Conservation (phyloP, 2,888 invertebrate species). For the Tenthredo scrophulariae region DNA sequence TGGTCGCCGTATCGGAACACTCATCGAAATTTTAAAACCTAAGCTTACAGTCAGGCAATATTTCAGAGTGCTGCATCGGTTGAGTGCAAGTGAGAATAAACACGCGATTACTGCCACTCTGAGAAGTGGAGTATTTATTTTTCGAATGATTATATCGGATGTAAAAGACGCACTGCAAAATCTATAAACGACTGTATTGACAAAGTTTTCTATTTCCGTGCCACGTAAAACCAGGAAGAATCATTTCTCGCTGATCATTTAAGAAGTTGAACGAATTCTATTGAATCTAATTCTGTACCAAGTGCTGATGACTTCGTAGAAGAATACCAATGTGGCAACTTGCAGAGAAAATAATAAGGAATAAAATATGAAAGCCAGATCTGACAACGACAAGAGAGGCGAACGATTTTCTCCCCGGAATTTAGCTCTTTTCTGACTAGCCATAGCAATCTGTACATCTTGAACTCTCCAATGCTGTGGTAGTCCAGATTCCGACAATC, state of each 20-base stretch:
- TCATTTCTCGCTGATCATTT: neutral
- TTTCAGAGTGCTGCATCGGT: conserved; percentile 6
- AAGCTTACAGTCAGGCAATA: neutral
- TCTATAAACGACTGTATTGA: neutral
- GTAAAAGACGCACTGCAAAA: neutral
- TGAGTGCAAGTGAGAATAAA: conserved; percentile 10
- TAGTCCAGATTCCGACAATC: conserved; percentile 30
- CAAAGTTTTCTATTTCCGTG: neutral
- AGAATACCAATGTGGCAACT: neutral
- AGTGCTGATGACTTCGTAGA: neutral
- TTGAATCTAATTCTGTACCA: neutral
- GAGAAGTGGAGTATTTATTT: neutral
- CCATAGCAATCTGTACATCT: neutral
- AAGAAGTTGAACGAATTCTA: neutral
- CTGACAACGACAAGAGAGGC: neutral
- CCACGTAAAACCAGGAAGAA: neutral
- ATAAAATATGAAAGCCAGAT: conserved; percentile 11
- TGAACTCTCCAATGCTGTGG: neutral
- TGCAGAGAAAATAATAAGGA: neutral
- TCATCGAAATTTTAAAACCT: conserved; percentile 1
- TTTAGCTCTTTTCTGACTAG: neutral
- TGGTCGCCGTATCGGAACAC: neutral
- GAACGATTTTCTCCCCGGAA: neutral
- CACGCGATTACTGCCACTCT: neutral
- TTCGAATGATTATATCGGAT: neutral